Percentiles rank a stretch among this genome's conserved stretches.
Evolutionary conservation across 2,888 invertebrate genomes (phyloP).

Genomic region (Branchellion lobata): DNA sequence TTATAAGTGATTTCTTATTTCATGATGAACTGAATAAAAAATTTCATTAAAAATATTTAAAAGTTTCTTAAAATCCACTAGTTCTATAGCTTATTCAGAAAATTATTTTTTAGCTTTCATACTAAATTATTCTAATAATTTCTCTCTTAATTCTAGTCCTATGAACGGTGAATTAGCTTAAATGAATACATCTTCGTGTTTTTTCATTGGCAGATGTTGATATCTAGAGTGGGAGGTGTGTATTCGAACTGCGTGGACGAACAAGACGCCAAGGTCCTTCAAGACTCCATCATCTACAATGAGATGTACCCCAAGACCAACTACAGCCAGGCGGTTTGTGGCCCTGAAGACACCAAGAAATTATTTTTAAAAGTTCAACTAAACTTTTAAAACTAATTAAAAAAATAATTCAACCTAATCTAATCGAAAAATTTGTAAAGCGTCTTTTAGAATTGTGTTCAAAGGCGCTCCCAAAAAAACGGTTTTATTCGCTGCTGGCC

Average conservation of each 20-base stretch:
- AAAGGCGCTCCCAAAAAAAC: too few species aligned
- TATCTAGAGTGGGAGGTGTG: constrained; percentile 41
- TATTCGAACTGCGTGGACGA: constrained; percentile 43
- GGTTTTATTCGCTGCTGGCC: too few species aligned
- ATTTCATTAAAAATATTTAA: neutral
- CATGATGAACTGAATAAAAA: neutral
- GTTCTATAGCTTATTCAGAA: too few species aligned
- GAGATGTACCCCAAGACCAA: constrained; percentile 43
- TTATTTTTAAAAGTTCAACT: neutral
- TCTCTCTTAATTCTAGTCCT: too few species aligned
- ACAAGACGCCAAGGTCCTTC: neutral
- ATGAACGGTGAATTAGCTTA: too few species aligned
- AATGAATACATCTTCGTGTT: too few species aligned
- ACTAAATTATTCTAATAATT: too few species aligned
- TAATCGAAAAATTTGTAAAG: too few species aligned
- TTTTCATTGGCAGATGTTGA: constrained; percentile 42
- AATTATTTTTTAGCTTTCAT: too few species aligned
- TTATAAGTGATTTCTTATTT: neutral
- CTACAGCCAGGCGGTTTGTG: constrained; percentile 38
- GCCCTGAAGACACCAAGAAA: neutral
- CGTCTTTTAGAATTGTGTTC: too few species aligned
- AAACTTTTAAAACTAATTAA: neutral
- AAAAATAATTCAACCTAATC: neutral
- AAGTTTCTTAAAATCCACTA: too few species aligned
- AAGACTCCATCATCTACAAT: constrained; percentile 42